Conservation (phyloP, 2,113 vertebrate species). For the Raphicerus campestris region DNA sequence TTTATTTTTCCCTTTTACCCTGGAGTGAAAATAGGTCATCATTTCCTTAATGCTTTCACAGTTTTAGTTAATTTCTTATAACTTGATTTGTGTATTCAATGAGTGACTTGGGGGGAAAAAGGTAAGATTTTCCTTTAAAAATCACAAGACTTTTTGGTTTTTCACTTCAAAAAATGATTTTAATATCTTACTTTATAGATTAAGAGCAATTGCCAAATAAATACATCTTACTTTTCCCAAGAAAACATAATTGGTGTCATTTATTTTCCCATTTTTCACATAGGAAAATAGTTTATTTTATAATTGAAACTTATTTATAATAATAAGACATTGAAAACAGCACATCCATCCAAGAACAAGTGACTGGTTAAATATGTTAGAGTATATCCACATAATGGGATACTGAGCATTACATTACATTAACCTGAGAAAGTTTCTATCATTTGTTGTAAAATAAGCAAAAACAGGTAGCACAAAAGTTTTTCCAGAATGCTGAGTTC, state of each 20-base stretch:
- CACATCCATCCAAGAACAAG: not conserved
- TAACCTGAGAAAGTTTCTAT: not conserved
- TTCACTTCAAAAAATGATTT: not conserved
- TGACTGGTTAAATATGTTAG: not conserved
- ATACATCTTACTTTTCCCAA: not conserved
- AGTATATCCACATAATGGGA: not conserved
- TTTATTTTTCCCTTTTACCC: not conserved
- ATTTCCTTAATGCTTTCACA: slow-evolving; percentile 15
- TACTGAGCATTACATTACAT: not conserved
- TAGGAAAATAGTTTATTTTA: slow-evolving; percentile 13
- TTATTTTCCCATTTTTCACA: not conserved
- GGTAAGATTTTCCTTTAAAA: slow-evolving; percentile 39
- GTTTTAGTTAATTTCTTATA: not conserved
- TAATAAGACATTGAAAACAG: not conserved
- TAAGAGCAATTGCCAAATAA: slow-evolving; percentile 1
- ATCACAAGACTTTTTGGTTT: not conserved
- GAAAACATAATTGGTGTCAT: not conserved
- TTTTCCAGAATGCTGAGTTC: not conserved
- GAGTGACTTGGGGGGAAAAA: not conserved
- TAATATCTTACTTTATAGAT: slow-evolving; percentile 15
- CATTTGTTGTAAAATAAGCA: not conserved
- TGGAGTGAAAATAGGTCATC: not conserved
- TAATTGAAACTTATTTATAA: slow-evolving; percentile 26
- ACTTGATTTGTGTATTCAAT: slow-evolving; percentile 26
- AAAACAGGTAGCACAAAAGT: not conserved